Conservation (phyloP, 2,888 invertebrate species). For the Cybosia mesomella region DNA sequence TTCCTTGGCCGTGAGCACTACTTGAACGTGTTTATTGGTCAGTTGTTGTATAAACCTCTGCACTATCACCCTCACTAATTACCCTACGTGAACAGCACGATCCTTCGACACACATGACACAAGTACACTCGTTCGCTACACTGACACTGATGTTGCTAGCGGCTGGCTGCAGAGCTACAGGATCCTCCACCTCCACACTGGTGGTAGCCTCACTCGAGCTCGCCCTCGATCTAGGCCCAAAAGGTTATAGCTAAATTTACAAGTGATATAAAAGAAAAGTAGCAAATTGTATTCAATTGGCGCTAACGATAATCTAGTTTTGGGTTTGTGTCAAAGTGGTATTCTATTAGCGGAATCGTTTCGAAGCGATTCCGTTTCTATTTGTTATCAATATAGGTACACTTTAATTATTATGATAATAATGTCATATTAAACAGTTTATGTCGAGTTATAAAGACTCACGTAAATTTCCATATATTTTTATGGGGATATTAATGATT, state of each 20-base stretch:
- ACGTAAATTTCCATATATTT: no score
- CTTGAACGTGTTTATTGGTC: not conserved
- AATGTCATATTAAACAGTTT: no score
- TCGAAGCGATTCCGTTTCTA: no score
- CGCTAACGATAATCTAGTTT: not conserved
- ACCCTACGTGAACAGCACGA: not conserved
- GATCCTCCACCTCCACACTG: not conserved
- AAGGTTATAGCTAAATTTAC: not conserved
- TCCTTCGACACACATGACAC: not conserved
- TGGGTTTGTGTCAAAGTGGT: not conserved
- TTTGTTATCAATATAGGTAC: no score
- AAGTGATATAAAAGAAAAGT: not conserved
- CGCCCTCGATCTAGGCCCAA: not conserved
- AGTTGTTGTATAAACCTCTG: conserved; percentile 4
- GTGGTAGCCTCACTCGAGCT: not conserved
- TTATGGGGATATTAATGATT: no score
- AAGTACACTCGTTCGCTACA: not conserved
- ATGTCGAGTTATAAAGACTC: no score
- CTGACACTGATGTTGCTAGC: not conserved
- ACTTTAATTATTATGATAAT: no score
- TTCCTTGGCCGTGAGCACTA: no score
- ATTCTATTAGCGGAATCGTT: no score
- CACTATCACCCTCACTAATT: not conserved
- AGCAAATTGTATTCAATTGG: not conserved
- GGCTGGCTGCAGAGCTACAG: not conserved